Evolutionary conservation across 2,888 invertebrate genomes (phyloP).

Genomic region (Stenurella melanura): DNA sequence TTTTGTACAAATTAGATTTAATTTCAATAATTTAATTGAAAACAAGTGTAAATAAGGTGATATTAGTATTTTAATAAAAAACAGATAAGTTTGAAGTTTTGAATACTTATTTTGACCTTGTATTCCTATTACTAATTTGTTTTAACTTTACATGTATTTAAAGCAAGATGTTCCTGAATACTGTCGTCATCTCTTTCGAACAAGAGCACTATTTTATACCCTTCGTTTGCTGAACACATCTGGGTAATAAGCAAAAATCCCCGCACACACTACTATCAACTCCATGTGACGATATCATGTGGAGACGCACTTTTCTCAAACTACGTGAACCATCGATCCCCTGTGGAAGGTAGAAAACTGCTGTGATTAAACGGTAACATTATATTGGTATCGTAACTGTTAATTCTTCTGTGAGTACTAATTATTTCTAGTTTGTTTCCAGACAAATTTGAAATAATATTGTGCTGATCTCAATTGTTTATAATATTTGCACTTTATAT

Average conservation of each 20-base stretch:
- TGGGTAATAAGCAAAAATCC: slow-evolving; percentile 44
- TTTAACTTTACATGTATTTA: slow-evolving; percentile 68
- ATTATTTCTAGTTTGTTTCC: slow-evolving; percentile 49
- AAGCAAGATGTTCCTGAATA: slow-evolving; percentile 57
- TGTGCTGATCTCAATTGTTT: slow-evolving; percentile 35
- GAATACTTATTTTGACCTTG: slow-evolving; percentile 47
- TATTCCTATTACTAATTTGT: slow-evolving; percentile 64
- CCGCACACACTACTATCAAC: slow-evolving; percentile 34
- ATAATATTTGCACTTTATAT: slow-evolving; percentile 44
- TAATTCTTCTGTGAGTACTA: slow-evolving; percentile 44
- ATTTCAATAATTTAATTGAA: slow-evolving; percentile 46
- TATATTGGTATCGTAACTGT: slow-evolving; percentile 40
- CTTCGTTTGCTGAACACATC: slow-evolving; percentile 46
- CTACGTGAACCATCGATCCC: slow-evolving; percentile 26
- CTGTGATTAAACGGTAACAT: slow-evolving; percentile 38
- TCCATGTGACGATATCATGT: slow-evolving; percentile 49
- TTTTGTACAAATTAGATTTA: slow-evolving; percentile 49
- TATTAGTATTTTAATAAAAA: slow-evolving; percentile 60
- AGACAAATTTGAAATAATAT: slow-evolving; percentile 48
- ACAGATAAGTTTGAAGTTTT: slow-evolving; percentile 48
- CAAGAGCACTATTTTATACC: slow-evolving; percentile 50
- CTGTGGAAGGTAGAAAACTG: slow-evolving; percentile 49
- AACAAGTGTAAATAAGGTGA: slow-evolving; percentile 53
- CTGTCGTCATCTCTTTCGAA: slow-evolving; percentile 47
- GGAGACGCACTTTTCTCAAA: slow-evolving; percentile 37